Percentiles rank a stretch among this genome's conserved stretches.
These are phyloP conservation scores for Carcharodon carcharias DNA, from an alignment of 2,797 vertebrate genomes.

Conservation along the genomic window DNA sequence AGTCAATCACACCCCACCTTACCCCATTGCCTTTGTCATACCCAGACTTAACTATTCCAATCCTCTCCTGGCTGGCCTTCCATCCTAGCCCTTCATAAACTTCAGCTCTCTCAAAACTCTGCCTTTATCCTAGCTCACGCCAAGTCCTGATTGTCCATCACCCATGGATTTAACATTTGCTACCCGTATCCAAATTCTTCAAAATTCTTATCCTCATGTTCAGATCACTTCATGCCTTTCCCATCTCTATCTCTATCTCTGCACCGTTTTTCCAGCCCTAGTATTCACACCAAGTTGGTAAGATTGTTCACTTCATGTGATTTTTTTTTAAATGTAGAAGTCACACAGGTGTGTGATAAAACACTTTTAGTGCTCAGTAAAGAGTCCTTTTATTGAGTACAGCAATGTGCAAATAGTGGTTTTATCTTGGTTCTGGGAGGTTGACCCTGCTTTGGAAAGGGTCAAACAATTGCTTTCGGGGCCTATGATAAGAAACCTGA, in stretches of 20 bases:
- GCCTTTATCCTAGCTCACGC: background rate
- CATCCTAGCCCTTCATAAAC: background rate
- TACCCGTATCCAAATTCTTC: background rate
- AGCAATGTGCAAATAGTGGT: background rate
- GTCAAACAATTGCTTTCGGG: background rate
- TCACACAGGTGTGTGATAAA: background rate
- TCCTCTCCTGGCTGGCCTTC: background rate
- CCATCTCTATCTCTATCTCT: background rate
- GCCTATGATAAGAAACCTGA: background rate
- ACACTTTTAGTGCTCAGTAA: background rate
- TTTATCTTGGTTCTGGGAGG: background rate
- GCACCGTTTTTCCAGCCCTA: background rate
- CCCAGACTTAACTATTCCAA: background rate
- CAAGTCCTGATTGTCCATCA: background rate
- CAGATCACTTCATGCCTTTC: background rate
- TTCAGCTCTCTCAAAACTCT: background rate
- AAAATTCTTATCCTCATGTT: background rate
- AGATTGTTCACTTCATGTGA: background rate
- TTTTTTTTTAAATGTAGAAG: background rate
- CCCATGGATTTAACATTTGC: background rate
- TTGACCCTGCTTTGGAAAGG: background rate
- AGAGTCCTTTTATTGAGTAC: background rate
- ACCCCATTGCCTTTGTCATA: background rate
- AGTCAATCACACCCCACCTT: background rate
- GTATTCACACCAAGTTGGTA: background rate